Evolutionary conservation across 2,113 vertebrate genomes (phyloP).

Genomic region (Silurus glanis): DNA sequence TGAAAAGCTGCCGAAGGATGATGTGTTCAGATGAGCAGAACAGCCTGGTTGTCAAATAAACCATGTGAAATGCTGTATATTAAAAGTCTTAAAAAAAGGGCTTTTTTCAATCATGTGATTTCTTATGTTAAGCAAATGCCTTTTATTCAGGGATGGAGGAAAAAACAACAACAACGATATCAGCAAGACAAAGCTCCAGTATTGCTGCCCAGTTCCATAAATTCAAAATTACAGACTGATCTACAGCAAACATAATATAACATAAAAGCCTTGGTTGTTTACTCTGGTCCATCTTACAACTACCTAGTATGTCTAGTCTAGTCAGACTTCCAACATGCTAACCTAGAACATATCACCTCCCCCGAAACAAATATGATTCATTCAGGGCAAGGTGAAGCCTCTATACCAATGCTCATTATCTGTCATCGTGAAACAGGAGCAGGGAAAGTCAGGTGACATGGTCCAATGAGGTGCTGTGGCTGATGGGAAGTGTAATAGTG

Average conservation of each 20-base stretch:
- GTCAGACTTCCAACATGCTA: too few species aligned
- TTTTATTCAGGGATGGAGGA: background rate
- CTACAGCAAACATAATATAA: background rate
- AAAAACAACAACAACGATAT: background rate
- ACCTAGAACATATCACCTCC: too few species aligned
- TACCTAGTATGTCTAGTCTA: too few species aligned
- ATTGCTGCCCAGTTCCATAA: background rate
- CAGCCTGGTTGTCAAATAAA: background rate
- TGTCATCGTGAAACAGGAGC: too few species aligned
- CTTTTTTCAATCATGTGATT: background rate
- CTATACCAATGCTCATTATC: too few species aligned
- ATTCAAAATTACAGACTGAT: background rate
- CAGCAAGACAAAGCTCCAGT: background rate
- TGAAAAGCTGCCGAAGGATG: background rate
- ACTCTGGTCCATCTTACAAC: too few species aligned
- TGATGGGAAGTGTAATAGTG: too few species aligned
- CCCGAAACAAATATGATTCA: too few species aligned
- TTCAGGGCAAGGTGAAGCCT: too few species aligned
- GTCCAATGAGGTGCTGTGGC: too few species aligned
- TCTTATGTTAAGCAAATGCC: background rate
- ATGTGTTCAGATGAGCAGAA: background rate
- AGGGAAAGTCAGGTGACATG: too few species aligned
- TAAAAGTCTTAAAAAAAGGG: background rate
- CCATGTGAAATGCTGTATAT: background rate
- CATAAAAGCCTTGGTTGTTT: background rate